Conservation (phyloP, 1,140 invertebrate genomes). For the Halesus radiatus region DNA sequence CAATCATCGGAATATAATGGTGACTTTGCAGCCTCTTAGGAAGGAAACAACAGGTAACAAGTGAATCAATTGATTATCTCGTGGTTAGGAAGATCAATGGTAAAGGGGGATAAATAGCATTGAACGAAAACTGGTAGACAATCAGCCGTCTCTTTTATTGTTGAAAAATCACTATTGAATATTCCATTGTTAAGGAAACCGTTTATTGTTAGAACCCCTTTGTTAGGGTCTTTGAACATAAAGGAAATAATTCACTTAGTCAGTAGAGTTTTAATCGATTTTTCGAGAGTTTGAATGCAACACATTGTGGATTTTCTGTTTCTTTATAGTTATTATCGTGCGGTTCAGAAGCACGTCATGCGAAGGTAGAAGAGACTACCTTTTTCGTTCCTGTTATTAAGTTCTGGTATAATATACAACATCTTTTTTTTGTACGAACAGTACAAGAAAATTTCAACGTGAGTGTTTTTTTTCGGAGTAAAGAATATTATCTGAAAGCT, state of each 20-base stretch:
- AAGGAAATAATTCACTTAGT: constrained; percentile 9
- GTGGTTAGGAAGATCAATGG: constrained; percentile 24
- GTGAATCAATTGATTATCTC: constrained; percentile 32
- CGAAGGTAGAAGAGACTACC: no score
- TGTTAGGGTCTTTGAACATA: constrained; percentile 5
- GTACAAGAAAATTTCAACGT: no score
- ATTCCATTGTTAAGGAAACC: constrained; percentile 8
- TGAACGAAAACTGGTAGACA: constrained; percentile 8
- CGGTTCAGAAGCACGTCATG: no score
- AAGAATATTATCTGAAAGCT: no score
- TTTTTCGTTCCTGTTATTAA: no score
- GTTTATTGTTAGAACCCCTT: constrained; percentile 20
- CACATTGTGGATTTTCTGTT: not conserved
- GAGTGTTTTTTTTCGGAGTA: no score
- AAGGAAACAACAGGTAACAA: constrained; percentile 26
- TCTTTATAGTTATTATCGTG: no score
- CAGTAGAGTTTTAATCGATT: constrained; percentile 12
- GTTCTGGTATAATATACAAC: no score
- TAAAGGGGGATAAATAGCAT: not conserved
- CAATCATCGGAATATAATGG: constrained; percentile 21
- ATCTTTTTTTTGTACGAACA: no score
- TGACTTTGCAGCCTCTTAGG: not conserved
- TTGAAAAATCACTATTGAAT: constrained; percentile 31
- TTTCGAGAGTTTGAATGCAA: not conserved
- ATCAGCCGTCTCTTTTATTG: not conserved